Conservation (phyloP, 2,888 invertebrate species). For the Drosophila villosipedis region DNA sequence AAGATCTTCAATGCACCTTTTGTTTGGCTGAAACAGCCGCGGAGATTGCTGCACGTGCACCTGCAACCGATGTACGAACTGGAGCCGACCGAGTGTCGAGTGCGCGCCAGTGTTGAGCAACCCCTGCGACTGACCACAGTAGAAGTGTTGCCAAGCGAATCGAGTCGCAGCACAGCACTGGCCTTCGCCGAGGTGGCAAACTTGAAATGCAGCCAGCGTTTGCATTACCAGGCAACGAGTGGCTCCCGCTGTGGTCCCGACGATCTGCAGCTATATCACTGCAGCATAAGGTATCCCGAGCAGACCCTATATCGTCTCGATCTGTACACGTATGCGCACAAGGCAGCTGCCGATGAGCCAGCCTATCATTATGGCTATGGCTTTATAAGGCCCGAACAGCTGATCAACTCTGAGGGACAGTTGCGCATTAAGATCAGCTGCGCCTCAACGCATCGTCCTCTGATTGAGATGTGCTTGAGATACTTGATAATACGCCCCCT, state of each 20-base stretch:
- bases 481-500: slow-evolving; percentile 85
- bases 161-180: slow-evolving; percentile 52
- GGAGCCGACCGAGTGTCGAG: slow-evolving; percentile 59
- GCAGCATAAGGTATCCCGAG: slow-evolving; percentile 89
- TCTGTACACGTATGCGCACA: slow-evolving; percentile 90
- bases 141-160: background rate
- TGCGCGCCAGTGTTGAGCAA: accelerated
- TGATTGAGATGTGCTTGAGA: slow-evolving; percentile 90
- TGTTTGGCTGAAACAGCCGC: slow-evolving; percentile 88
- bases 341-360: slow-evolving; percentile 88
- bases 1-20: slow-evolving; percentile 92
- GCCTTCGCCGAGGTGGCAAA: slow-evolving; percentile 88
- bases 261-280: slow-evolving; percentile 92
- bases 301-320: slow-evolving; percentile 92
- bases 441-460: slow-evolving; percentile 93
- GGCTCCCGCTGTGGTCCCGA: slow-evolving; percentile 90
- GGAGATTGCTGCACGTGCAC: slow-evolving; percentile 89
- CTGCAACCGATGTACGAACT: slow-evolving; percentile 89
- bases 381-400: slow-evolving; percentile 92
- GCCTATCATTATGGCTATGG: slow-evolving; percentile 95
- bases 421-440: slow-evolving; percentile 92
- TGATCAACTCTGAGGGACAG: slow-evolving; percentile 90
- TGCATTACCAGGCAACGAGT: slow-evolving; percentile 90
- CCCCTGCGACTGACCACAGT: background rate
- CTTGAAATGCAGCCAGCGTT: slow-evolving; percentile 86